Percentiles rank a stretch among this genome's conserved stretches.
Evolutionary conservation across 2,797 vertebrate genomes (phyloP).

Genomic region (Simalia tracyae): DNA sequence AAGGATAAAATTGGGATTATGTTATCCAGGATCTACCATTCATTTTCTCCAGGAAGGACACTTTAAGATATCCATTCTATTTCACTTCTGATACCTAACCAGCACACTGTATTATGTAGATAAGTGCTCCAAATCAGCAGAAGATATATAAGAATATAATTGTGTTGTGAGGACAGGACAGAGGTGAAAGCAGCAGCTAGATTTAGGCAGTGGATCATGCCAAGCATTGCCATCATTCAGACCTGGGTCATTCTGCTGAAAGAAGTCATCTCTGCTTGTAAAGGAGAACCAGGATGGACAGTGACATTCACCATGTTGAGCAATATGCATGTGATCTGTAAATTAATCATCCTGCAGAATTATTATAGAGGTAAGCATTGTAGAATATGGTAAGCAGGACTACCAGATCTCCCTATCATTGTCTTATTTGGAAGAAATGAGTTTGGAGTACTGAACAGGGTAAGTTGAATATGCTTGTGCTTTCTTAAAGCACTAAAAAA

Average conservation of each 20-base stretch:
- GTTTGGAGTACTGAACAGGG: not conserved
- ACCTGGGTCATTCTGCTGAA: not conserved
- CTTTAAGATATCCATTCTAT: not conserved
- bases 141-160: not conserved
- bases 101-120: not conserved
- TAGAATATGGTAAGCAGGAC: not conserved
- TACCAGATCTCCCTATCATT: not conserved
- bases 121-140: not conserved
- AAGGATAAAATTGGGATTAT: slow-evolving; percentile 22
- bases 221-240: not conserved
- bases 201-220: not conserved
- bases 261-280: not conserved
- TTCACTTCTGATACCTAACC: not conserved
- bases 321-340: not conserved
- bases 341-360: not conserved
- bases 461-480: not conserved
- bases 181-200: not conserved
- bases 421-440: not conserved
- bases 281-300: not conserved
- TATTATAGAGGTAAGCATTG: not conserved
- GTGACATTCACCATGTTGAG: not conserved
- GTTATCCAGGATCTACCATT: not conserved
- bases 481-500: not conserved
- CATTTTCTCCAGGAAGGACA: not conserved
- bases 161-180: not conserved